phyloP scores from a whole-genome alignment of 2,797 vertebrate genomes.

The Eospalax fontanierii region DNA sequence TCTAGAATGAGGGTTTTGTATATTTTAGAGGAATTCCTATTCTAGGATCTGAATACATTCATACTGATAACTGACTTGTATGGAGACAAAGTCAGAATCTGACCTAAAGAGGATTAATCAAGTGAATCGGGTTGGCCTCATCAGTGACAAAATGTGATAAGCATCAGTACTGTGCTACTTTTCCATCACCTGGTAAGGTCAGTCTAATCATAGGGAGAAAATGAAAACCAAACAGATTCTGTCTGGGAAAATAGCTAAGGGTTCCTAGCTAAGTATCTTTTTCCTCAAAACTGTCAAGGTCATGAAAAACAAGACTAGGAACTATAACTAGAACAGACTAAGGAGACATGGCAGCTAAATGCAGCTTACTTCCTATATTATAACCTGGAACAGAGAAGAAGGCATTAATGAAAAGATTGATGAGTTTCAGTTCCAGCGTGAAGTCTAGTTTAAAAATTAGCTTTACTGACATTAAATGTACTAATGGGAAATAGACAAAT shows the following conservation, averaged over 20 bases:
- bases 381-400: not conserved
- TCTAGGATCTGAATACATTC: no score
- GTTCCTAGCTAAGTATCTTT: not conserved
- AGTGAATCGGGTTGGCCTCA: not conserved
- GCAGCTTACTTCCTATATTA: not conserved
- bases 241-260: not conserved
- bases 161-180: no score
- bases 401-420: not conserved
- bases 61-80: not conserved
- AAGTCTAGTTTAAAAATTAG: not conserved
- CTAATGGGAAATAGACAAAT: not conserved
- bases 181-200: not conserved
- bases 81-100: not conserved
- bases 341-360: not conserved
- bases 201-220: no score
- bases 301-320: not conserved
- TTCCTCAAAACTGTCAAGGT: not conserved
- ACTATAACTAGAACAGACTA: not conserved
- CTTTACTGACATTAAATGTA: not conserved
- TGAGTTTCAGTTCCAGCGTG: not conserved
- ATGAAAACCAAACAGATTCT: not conserved
- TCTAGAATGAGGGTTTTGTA: not conserved
- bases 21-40: constrained; percentile 3
- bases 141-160: not conserved
- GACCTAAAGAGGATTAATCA: not conserved